Base-by-base conservation (phyloP, 37 sponge, comb jelly and placozoan species). In the Corticium candelabrum region DNA sequence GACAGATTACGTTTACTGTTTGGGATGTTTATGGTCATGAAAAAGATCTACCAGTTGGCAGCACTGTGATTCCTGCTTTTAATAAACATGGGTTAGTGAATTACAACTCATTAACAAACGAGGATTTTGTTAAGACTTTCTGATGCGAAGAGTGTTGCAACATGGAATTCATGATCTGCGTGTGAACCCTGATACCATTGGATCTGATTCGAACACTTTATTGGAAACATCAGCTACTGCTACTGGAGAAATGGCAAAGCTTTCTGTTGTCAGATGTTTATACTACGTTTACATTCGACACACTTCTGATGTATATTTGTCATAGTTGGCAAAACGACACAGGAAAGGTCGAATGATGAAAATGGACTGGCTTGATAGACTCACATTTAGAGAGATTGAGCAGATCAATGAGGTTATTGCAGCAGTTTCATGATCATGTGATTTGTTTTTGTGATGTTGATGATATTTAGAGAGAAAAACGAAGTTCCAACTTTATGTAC, bases 331-430 rank as follows among this genome's bases (percentile, higher is more conserved):
- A 38, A 88, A 92, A 79, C 86, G 88, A 77, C 89, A 99, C 79
- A 70, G 85, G 32, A 86, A 90, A 57, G 91, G 93, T 1, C 87
- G 86, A 74, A 88, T 99, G 87, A 83, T 82, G 87, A 77, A 87
- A 37, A 88, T 94, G 35, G 99, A 95, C 69, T 99, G 99, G 99
- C 75, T 99, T 40, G 99, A 99, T 75, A 68, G 96, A 41, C 85
- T 90, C 40, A 86, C 95, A 32, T 95, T 88, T 82, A 76, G 96
- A 34, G 96, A 99, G 71, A 88, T 99, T 32, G 93, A 92, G 73
- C 88, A 88, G 27, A 84, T 92, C 39, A 95, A 95, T 56, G 99
- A 99, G 84, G 79, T 84, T 0, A 69, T 73, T 35, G 30, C 5
- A 34, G 34, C 3, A 3, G 67, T 78, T 21, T 57, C 3, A 31